A percentile compares a stretch with the other conserved stretches of the same genome.
Conservation (phyloP, 2,113 vertebrate species). For the Tylochromis polylepis region DNA sequence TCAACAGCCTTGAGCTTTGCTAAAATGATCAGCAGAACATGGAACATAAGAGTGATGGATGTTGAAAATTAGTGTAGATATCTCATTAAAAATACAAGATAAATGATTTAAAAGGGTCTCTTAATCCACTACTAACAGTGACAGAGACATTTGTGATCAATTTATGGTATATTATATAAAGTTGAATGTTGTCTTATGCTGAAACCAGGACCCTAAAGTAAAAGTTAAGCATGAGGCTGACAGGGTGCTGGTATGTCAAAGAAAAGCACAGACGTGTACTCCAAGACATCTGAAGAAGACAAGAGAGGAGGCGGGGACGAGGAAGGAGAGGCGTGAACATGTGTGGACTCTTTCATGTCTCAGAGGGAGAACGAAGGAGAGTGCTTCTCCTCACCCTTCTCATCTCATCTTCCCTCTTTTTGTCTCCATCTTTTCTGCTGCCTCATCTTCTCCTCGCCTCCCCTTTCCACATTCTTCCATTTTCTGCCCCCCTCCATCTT, state of each 20-base stretch:
- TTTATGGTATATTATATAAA: background rate
- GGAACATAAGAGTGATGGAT: background rate
- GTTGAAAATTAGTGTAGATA: background rate
- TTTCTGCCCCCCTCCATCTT: background rate
- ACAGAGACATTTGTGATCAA: rapidly evolving
- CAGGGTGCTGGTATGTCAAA: background rate
- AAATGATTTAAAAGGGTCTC: rapidly evolving
- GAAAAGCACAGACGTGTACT: background rate
- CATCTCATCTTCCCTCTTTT: background rate
- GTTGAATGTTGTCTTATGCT: background rate
- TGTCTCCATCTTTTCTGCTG: background rate
- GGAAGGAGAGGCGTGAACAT: background rate
- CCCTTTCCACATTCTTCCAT: background rate
- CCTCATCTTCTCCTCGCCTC: background rate
- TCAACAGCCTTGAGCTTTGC: background rate
- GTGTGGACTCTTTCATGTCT: constrained; percentile 25
- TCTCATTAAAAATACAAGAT: background rate
- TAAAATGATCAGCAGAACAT: background rate
- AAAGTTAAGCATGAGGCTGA: background rate
- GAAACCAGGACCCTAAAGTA: background rate
- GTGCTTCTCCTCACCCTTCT: background rate
- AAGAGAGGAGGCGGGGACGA: background rate
- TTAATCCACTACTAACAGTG: background rate
- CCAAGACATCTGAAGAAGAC: background rate
- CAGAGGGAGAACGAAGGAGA: constrained; percentile 5